Evolutionary conservation across 2,113 vertebrate species (phyloP).

Genomic region (Ceyx cyanopectus): DNA sequence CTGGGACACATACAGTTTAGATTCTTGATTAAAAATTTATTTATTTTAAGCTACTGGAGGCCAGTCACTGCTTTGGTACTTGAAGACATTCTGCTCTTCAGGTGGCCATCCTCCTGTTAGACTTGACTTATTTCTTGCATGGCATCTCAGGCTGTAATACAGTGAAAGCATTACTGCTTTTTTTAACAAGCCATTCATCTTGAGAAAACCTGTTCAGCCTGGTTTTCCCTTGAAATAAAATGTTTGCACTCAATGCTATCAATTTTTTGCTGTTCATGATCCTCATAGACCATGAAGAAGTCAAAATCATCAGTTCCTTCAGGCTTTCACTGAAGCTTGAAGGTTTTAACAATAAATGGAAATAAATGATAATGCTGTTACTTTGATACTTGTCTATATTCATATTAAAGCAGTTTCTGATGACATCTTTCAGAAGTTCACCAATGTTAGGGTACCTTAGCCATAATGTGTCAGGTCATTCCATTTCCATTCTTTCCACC

Average conservation of each 20-base stretch:
- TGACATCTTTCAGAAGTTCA: slow-evolving; percentile 39
- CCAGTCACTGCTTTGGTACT: neutral
- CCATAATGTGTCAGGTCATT: neutral
- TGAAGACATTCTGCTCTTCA: neutral
- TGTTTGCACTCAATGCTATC: neutral
- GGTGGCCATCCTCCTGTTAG: neutral
- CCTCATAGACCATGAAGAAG: neutral
- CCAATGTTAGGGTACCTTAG: slow-evolving; percentile 48
- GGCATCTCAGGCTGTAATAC: neutral
- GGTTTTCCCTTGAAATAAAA: neutral
- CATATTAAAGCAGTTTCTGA: neutral
- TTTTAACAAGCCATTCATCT: neutral
- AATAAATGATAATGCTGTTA: neutral
- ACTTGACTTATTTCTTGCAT: neutral
- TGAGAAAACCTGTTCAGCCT: neutral
- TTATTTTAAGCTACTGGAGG: neutral
- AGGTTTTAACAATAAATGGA: neutral
- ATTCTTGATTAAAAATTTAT: neutral
- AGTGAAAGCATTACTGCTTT: neutral
- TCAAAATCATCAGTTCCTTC: neutral
- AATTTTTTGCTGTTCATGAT: neutral
- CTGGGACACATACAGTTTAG: neutral
- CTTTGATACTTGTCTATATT: neutral
- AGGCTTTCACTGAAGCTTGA: neutral
- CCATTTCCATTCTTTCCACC: neutral